Conservation (phyloP, 35 echinoderm and acorn worm species). For the Ophiothrix spiculata region DNA sequence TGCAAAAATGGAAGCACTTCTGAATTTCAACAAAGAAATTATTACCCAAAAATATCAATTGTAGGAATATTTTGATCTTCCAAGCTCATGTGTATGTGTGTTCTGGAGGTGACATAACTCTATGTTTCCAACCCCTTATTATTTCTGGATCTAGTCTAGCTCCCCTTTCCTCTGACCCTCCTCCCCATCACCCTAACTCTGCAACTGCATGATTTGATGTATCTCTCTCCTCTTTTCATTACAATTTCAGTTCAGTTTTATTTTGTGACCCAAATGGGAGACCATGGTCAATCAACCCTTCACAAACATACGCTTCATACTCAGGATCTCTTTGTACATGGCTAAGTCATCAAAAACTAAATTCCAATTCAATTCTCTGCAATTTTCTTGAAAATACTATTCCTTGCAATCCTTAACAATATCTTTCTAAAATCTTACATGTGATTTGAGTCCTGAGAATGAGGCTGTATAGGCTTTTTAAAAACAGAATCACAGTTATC, state of each 20-base stretch:
- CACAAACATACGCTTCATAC: neutral
- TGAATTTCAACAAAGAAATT: too few species aligned
- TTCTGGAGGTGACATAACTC: neutral
- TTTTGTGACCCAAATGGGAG: neutral
- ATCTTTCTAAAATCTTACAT: too few species aligned
- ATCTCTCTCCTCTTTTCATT: neutral
- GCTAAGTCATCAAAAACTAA: too few species aligned
- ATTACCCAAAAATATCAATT: too few species aligned
- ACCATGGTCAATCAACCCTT: neutral
- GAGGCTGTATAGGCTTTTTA: neutral
- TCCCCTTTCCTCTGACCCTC: neutral
- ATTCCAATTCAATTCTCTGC: too few species aligned
- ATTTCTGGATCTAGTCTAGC: neutral
- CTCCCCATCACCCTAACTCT: too few species aligned
- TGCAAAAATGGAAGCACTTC: too few species aligned
- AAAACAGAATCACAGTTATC: neutral
- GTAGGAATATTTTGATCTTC: too few species aligned
- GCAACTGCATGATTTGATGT: slow-evolving; percentile 1
- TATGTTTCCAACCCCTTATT: neutral
- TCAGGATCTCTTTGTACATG: too few species aligned
- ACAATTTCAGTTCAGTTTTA: neutral
- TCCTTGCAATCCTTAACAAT: too few species aligned
- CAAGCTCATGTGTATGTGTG: slow-evolving; percentile 10
- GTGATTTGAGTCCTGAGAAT: neutral
- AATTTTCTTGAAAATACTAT: too few species aligned